Base-by-base conservation (phyloP, 2,113 vertebrate species). In the Dasyornis broadbenti region DNA sequence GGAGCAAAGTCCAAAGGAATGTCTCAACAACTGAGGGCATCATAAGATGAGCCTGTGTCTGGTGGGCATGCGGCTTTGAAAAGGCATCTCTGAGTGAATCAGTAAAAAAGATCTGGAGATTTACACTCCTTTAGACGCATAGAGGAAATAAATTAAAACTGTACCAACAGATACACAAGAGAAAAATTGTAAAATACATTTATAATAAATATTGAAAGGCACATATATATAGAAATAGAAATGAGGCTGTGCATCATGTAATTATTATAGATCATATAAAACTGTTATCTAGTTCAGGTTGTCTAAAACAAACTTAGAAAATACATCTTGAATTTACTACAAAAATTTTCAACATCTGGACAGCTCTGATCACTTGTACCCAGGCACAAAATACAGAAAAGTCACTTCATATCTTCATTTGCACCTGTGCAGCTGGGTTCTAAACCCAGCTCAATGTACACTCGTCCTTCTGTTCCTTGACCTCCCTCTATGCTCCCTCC, bases 391-490 rank as follows among this genome's bases (percentile, higher is more conserved):
- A 64, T 13, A 39, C 7, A 31, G 61, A 45, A 64, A 75, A 82
- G 9, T 13, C 13, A 37, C 33, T 44, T 70, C 26, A 35, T 21
- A 15, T 7, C 28, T 89, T 23, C 11, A 15, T 72, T 88, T 71
- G 68, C 12, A 59, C 15, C 18, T 2, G 0, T 30, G 31, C 6
- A 49, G 1, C 22, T 21, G 15, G 3, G 8, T 35, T 92, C 37
- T 15, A 65, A 70, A 76, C 42, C 37, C 53, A 72, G 0, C 20
- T 52, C 8, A 21, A 33, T 20, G 6, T 3, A 33, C 1, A 0
- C 0, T 5, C 82, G 26, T 20, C n/a, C 10, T 92, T 12, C 3
- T 8, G 2, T 31, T 70, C 40, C 14, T 79, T 1, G 0, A 30
- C 12, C 6, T 61, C 31, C 35, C 18, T 49, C 35, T 33, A 8